Conservation (phyloP, 37 sponge, comb jelly and placozoan genomes). For the Ianthella basta region DNA sequence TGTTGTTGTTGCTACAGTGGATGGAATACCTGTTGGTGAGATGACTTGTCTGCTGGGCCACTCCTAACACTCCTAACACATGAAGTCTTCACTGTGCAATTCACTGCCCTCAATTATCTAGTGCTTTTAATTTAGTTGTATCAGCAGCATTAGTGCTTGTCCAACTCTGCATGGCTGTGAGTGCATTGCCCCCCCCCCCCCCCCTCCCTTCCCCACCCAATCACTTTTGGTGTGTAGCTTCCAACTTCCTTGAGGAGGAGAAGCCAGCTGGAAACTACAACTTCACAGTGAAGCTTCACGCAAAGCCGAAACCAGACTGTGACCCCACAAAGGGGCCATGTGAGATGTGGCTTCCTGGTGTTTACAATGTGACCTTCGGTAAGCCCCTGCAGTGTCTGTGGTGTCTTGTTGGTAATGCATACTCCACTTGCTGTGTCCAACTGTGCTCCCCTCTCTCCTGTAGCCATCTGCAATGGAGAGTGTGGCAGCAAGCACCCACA, state of each 20-base stretch:
- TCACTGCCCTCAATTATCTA: not conserved
- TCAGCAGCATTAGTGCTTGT: too few relatives aligned
- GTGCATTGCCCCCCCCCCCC: slow-evolving; percentile 3
- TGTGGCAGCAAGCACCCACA: slow-evolving; percentile 92
- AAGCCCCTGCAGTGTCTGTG: slow-evolving; percentile 15
- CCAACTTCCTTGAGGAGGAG: slow-evolving; percentile 21
- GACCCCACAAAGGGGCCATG: slow-evolving; percentile 68
- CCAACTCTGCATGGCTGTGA: too few relatives aligned
- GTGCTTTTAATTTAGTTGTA: too few relatives aligned
- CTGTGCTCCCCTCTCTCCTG: too few relatives aligned
- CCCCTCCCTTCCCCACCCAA: too few relatives aligned
- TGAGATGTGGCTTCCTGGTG: slow-evolving; percentile 84
- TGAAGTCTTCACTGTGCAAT: too few relatives aligned
- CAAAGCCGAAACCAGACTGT: slow-evolving; percentile 82
- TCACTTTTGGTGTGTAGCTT: too few relatives aligned
- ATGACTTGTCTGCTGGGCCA: too few relatives aligned
- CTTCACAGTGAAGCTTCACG: slow-evolving; percentile 29
- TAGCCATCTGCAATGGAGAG: slow-evolving; percentile 85
- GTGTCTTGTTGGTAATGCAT: too few relatives aligned
- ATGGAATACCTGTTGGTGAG: slow-evolving; percentile 78
- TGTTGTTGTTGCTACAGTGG: slow-evolving; percentile 66
- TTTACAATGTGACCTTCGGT: slow-evolving; percentile 71
- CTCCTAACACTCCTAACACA: too few relatives aligned
- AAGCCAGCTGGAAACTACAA: slow-evolving; percentile 56
- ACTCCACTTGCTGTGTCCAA: not conserved